Evolutionary conservation across 2,888 invertebrate species (phyloP), one percentile per base, ranked within the genome.

Genomic region (Nemoura dubitans): DNA sequence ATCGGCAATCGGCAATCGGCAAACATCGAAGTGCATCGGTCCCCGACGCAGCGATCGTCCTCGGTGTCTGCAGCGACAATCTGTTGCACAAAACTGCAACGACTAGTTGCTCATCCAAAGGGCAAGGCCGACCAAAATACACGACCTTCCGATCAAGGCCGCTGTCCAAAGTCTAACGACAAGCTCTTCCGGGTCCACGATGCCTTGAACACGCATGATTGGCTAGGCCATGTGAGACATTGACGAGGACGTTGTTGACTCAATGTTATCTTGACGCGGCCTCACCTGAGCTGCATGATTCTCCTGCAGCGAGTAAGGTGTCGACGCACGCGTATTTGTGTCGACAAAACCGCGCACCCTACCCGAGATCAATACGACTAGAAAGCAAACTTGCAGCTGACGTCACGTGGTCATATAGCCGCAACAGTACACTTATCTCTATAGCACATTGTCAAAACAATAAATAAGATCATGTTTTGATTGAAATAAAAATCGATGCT

Each of bases 261-360:
- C 81, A 30, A 27, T 59, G 59, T 21, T 59, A 59, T 59, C 59
- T 59, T 59, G 16, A 1, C 59, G 16, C 14, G 59, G 14, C 16
- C 59, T 59, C 59, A 59, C 59, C 59, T 59, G 59, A 10, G 59
- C 59, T 59, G 59, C 30, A 21, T 16, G 28, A 81, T 30, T 10
- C 81, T 81, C 81, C 26, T 81, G 81, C 81, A 81, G 81, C 81
- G 28, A 14, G 81, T 29, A n/a, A 81, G 81, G 81, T 81, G 81
- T 81, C 21, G 30, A 30, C 81, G 81, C 81, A 81, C 7, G 81
- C 81, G 81, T 28, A 5, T 1, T 10, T 6, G 28, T 1, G 28
- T n/a, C 29, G 26, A 7, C 78, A n/a, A 29, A 28, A 29, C 21
- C 81, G 28, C 29, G 78, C 78, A 10, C 81, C 81, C 81, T 81